These are phyloP conservation scores for Nymphicus hollandicus DNA, from an alignment of 2,113 vertebrate species.

Conservation along the genomic window DNA sequence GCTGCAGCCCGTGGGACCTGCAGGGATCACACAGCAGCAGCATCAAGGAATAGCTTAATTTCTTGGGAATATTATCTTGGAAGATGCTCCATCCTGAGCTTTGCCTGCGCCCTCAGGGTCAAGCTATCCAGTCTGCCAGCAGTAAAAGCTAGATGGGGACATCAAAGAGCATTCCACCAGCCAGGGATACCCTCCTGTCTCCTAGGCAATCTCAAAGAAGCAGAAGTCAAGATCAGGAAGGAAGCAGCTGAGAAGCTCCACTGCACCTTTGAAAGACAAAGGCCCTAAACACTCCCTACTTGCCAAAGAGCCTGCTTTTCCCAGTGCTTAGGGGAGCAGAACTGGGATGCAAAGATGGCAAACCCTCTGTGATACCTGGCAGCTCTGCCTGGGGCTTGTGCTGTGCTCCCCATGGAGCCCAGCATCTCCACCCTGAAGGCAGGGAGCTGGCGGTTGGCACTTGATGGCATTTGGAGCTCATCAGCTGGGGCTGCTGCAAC, in stretches of 20 bases:
- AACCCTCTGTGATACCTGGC: neutral
- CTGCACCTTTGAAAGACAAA: neutral
- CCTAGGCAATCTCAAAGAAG: neutral
- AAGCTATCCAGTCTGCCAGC: neutral
- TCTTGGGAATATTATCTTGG: neutral
- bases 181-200: neutral
- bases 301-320: neutral
- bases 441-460: neutral
- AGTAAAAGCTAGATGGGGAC: neutral
- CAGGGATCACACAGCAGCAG: fast-evolving
- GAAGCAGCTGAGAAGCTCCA: neutral
- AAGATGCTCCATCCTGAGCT: neutral
- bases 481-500: neutral
- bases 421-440: neutral
- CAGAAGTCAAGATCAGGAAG: neutral
- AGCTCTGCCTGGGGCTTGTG: neutral
- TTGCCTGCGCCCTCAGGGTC: neutral
- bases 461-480: neutral
- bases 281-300: neutral
- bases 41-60: neutral
- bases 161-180: neutral
- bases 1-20: neutral
- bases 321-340: neutral
- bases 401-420: neutral
- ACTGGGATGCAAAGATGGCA: neutral